phyloP scores from a whole-genome alignment of 1,140 invertebrate genomes.

The Stegodyphus dumicola region DNA sequence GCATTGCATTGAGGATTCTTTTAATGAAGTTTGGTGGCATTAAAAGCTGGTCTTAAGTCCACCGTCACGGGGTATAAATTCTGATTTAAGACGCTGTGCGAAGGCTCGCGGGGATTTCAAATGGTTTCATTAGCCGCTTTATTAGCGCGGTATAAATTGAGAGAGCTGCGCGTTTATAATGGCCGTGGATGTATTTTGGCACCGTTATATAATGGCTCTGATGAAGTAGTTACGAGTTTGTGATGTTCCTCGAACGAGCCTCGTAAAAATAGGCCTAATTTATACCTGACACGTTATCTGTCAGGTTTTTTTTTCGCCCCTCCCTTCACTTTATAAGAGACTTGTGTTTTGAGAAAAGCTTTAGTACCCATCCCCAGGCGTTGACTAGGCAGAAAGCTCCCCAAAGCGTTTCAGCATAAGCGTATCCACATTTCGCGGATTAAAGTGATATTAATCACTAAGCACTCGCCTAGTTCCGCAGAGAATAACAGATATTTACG shows the following conservation, averaged over 20 bases:
- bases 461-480: no score
- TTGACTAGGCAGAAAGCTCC: no score
- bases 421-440: no score
- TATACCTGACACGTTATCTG: constrained; percentile 58
- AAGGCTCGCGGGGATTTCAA: constrained; percentile 59
- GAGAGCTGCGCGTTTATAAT: constrained; percentile 52
- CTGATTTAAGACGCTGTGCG: constrained; percentile 53
- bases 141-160: constrained; percentile 61
- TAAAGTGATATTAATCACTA: no score
- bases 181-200: constrained; percentile 41
- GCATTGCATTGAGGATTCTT: constrained; percentile 57
- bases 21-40: constrained; percentile 59
- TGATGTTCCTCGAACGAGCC: constrained; percentile 54
- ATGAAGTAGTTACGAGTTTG: constrained; percentile 60
- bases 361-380: constrained; percentile 13
- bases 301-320: constrained; percentile 33
- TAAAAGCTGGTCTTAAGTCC: constrained; percentile 59
- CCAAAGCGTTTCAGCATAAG: no score
- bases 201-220: constrained; percentile 57
- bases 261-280: constrained; percentile 61
- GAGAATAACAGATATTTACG: no score
- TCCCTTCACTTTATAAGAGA: background rate
- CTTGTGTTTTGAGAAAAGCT: constrained; percentile 11
- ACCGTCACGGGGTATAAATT: constrained; percentile 60
- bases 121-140: constrained; percentile 60